phyloP scores from a whole-genome alignment of 2,888 invertebrate species.

The Pheosia gnoma region DNA sequence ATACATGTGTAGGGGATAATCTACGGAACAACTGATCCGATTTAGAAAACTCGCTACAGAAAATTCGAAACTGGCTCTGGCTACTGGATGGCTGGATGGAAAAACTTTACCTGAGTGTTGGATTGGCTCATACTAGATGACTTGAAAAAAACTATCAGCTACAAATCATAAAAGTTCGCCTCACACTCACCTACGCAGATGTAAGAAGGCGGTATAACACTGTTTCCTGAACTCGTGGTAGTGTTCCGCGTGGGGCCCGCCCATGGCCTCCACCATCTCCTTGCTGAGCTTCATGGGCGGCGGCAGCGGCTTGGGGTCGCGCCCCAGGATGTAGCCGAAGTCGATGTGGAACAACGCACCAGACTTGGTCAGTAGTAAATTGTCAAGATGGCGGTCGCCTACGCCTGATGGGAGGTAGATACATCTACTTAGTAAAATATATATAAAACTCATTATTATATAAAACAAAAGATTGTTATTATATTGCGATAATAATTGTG shows the following conservation, averaged over 20 bases:
- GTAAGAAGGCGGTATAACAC: slow-evolving; percentile 98
- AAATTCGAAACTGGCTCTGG: too few relatives aligned
- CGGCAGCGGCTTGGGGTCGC: slow-evolving; percentile 99
- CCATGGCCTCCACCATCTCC: slow-evolving; percentile 99
- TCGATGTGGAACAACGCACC: slow-evolving; percentile 98
- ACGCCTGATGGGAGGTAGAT: slow-evolving; percentile 86
- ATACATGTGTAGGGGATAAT: too few relatives aligned
- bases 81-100: too few relatives aligned
- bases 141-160: too few relatives aligned
- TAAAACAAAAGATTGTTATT: too few relatives aligned
- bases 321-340: slow-evolving; percentile 98
- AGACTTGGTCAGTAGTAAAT: slow-evolving; percentile 94
- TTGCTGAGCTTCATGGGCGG: slow-evolving; percentile 99
- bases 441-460: too few relatives aligned
- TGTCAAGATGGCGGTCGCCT: slow-evolving; percentile 98
- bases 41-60: too few relatives aligned
- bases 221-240: slow-evolving; percentile 97
- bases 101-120: too few relatives aligned
- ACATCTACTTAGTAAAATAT: neutral
- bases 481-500: too few relatives aligned
- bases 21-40: too few relatives aligned
- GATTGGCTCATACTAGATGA: too few relatives aligned
- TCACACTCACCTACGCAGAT: slow-evolving; percentile 89
- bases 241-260: slow-evolving; percentile 94
- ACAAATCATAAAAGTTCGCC: too few relatives aligned